Conservation (phyloP, 1,140 invertebrate species). For the Ceratitis capitata region DNA sequence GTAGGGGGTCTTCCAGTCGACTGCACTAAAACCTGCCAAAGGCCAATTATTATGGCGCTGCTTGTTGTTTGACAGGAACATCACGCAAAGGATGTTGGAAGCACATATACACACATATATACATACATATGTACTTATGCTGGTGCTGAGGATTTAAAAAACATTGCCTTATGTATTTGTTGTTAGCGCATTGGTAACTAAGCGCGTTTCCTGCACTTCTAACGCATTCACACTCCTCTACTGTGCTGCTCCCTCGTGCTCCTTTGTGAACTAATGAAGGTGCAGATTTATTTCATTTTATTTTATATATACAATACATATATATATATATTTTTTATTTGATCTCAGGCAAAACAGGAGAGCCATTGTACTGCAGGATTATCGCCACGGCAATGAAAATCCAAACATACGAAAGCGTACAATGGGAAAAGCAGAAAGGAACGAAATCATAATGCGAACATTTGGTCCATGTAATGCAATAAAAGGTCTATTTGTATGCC, state of each 20-base stretch:
- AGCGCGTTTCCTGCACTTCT: neutral
- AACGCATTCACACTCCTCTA: neutral
- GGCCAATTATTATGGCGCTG: conserved; percentile 1
- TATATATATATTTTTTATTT: too few species aligned
- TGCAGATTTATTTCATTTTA: neutral
- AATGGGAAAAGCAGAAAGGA: neutral
- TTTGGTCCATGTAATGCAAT: neutral
- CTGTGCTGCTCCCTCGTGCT: neutral
- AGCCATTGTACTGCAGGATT: neutral
- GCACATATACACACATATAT: too few species aligned
- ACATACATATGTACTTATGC: neutral
- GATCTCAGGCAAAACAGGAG: neutral
- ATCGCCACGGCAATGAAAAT: conserved; percentile 32
- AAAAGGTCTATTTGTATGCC: neutral
- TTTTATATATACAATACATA: neutral
- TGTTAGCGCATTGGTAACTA: conserved; percentile 18
- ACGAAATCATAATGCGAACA: neutral
- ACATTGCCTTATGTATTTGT: neutral
- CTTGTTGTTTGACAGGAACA: neutral
- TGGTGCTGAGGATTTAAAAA: too few species aligned
- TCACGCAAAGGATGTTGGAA: neutral
- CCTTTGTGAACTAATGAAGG: conserved; percentile 6
- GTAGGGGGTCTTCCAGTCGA: conserved; percentile 2
- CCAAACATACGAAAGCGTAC: neutral
- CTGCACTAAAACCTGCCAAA: conserved; percentile 3